Base-by-base conservation (phyloP, 2,888 invertebrate species). In the Chloroclystis v-ata region DNA sequence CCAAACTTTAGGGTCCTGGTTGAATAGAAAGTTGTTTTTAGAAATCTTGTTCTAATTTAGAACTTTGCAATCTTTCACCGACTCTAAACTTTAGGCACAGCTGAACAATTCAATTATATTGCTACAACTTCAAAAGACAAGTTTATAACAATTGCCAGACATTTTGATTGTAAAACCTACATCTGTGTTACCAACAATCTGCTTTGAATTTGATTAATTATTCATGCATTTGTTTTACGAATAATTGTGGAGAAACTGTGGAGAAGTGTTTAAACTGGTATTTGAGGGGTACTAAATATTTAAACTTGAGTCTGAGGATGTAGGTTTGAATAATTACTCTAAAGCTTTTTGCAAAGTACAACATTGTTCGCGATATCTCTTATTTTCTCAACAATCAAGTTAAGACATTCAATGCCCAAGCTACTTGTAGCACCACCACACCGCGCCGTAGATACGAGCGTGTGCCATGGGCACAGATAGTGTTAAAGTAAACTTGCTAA, bases 51-150 rank as follows among this genome's bases (percentile, higher is more conserved):
- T 52, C 46, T 43, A 42, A 51, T 46, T 53, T 37, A 24, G 12
- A 51, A 49, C 48, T 57, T 49, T 4, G 28, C 39, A 42, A 50
- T 47, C 46, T 44, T 48, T 51, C 44, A 44, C 35, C 44, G 49
- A 11, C 41, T n/a, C 12, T 33, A 30, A 30, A 30, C 30, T 30
- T 30, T 37, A n/a, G n/a, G 50, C 47, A 29, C n/a, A 28, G 26
- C 11, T 11, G 43, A 52, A 52, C 49, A 44, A 55, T 54, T 51
- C 39, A 52, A 52, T 57, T 49, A 52, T 52, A 47, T 47, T 43
- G 13, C 28, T 16, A 33, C 33, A 33, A 33, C 14, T 33, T 33
- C 4, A n/a, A 13, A 4, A n/a, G n/a, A 35, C 42, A 49, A 42
- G 42, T 49, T 49, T 43, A 42, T 28, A 49, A 49, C 52, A 52